phyloP scores from a whole-genome alignment of 2,888 invertebrate species.

The Muschampia plurimacula region DNA sequence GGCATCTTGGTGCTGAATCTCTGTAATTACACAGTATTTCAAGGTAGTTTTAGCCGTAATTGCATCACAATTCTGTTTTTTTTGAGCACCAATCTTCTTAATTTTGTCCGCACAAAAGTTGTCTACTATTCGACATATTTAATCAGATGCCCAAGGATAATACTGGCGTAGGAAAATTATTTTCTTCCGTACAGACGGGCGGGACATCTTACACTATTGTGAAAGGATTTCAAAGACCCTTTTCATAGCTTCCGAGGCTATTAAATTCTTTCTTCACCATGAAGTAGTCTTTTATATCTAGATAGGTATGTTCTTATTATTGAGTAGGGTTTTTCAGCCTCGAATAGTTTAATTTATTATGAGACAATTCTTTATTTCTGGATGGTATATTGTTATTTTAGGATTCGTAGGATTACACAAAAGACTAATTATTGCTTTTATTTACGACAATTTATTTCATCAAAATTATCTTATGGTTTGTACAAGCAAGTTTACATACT shows the following conservation, averaged over 20 bases:
- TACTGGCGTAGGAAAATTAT: conserved; percentile 74
- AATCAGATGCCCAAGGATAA: conserved; percentile 64
- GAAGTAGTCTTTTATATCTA: conserved; percentile 45
- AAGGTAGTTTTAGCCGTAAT: neutral
- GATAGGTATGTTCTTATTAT: conserved; percentile 28
- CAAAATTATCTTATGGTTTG: too few species aligned
- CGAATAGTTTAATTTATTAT: neutral
- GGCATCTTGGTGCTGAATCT: neutral
- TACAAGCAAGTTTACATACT: too few species aligned
- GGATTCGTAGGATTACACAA: too few species aligned
- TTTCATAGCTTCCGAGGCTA: conserved; percentile 60
- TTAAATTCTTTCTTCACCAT: conserved; percentile 56
- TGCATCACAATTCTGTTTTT: neutral
- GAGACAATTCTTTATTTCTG: neutral
- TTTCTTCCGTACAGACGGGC: conserved; percentile 61
- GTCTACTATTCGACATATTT: conserved; percentile 54
- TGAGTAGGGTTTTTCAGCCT: neutral
- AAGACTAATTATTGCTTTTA: too few species aligned
- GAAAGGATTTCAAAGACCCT: conserved; percentile 72
- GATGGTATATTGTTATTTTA: neutral
- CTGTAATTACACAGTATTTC: neutral
- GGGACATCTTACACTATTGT: conserved; percentile 77
- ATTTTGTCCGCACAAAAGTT: conserved; percentile 9
- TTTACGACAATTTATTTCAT: too few species aligned
- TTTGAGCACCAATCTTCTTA: neutral